phyloP scores from a whole-genome alignment of 1,140 invertebrate genomes.

The Drosophila orosa region DNA sequence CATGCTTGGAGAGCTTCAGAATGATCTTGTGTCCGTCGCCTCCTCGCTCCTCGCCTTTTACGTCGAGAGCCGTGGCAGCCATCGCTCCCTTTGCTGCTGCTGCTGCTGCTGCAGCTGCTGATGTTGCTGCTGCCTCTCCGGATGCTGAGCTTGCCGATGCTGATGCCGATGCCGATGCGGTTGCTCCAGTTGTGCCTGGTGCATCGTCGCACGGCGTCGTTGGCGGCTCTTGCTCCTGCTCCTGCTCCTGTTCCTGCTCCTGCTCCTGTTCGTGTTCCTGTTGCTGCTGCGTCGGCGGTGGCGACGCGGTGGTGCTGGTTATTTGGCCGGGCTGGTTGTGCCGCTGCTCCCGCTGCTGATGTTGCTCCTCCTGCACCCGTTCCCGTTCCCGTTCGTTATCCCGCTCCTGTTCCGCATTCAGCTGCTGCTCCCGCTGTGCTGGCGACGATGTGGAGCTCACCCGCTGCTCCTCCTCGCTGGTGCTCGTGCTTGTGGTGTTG shows the following conservation, averaged over 20 bases:
- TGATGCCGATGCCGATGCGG: constrained; percentile 19
- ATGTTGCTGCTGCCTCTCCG: constrained; percentile 13
- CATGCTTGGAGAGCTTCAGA: constrained; percentile 74
- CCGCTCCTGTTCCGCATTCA: constrained; percentile 60
- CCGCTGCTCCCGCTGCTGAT: constrained; percentile 28
- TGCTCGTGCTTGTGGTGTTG: constrained; percentile 22
- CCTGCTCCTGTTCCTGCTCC: no score
- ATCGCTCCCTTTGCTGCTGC: constrained; percentile 40
- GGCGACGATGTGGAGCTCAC: constrained; percentile 74
- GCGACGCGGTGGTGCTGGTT: constrained; percentile 78
- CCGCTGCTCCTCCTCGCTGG: constrained; percentile 58
- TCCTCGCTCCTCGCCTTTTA: constrained; percentile 62
- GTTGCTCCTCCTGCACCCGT: constrained; percentile 31
- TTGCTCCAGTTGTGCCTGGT: constrained; percentile 39
- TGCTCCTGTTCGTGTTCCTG: constrained; percentile 19
- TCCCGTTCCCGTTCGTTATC: constrained; percentile 35
- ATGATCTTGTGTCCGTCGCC: constrained; percentile 72
- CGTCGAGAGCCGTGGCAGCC: constrained; percentile 67
- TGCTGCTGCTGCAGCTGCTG: constrained; percentile 15
- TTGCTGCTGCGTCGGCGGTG: constrained; percentile 61
- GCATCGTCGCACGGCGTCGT: constrained; percentile 53
- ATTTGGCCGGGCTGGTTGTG: constrained; percentile 64
- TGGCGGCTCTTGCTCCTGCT: constrained; percentile 12
- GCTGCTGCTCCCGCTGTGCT: constrained; percentile 56
- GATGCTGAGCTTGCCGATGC: constrained; percentile 29